Conservation (phyloP, 2,888 invertebrate species). For the Mayetiola destructor region DNA sequence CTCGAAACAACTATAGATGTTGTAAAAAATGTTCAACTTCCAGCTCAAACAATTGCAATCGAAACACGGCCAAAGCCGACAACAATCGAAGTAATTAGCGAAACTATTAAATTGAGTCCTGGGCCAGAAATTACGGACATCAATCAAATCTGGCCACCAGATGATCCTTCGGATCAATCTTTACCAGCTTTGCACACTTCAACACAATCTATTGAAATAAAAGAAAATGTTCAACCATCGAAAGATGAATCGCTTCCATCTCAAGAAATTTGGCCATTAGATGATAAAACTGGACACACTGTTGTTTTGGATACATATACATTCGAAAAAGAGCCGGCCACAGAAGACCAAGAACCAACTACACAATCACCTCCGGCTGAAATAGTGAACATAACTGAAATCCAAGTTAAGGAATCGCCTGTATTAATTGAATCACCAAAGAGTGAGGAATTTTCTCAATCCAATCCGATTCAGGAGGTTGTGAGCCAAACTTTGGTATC, state of each 20-base stretch:
- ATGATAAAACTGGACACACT: conserved; percentile 28
- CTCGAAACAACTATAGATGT: conserved; percentile 18
- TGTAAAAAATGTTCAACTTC: conserved; percentile 9
- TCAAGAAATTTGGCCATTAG: conserved; percentile 29
- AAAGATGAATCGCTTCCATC: conserved; percentile 13
- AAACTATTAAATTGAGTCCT: too few relatives aligned
- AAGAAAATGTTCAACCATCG: neutral
- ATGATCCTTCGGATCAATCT: conserved; percentile 17
- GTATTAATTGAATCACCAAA: neutral
- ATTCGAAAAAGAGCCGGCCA: conserved; percentile 23
- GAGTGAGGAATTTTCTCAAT: neutral
- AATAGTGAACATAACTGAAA: neutral
- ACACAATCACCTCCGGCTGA: neutral
- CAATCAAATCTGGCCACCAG: conserved; percentile 31
- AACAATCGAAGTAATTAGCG: neutral
- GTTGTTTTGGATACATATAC: conserved; percentile 27
- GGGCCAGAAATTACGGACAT: conserved; percentile 22
- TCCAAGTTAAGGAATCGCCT: neutral
- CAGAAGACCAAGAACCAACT: neutral
- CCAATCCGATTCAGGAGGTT: neutral
- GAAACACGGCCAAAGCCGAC: neutral
- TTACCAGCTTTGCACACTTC: conserved; percentile 22
- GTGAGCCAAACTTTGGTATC: too few relatives aligned
- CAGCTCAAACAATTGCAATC: conserved; percentile 17
- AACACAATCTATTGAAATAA: neutral